Base-by-base conservation (phyloP, 2,113 vertebrate genomes). In the Ahaetulla prasina region DNA sequence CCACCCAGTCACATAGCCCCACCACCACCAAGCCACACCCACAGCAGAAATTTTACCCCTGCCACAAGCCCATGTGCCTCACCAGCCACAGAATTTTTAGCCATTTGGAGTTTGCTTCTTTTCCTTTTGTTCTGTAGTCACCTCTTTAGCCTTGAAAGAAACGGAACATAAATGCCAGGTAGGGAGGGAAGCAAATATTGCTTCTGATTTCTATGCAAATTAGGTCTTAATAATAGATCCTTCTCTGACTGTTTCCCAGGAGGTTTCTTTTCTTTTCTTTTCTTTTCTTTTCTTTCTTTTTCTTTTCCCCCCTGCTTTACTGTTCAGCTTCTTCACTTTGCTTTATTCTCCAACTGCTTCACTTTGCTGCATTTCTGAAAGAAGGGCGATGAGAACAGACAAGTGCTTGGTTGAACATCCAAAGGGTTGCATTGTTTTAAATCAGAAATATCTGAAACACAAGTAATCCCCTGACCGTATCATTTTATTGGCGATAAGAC, bases 401-500 rank as follows among this genome's bases (percentile, higher is more conserved):
- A 95, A 94, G 93, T 92, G 93, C 47, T 60, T 89, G 2, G 94
- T 94, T 93, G 95, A 88, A 53, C 94, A 55, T 91, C 92, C 90
- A 95, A 95, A 96, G 87, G 91, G 87, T 95, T 93, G 87, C 87
- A 96, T 94, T 95, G 94, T 94, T 96, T 96, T 95, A 97, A 97
- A 95, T 90, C 91, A 95, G 92, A 96, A 95, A 91, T 35, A 35
- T 96, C 92, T 96, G 95, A 96, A 96, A 97, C 39, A 47, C 57
- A 95, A 92, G 89, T 93, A 92, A 84, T 97, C 94, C 94, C 91
- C 92, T 96, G 85, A 95, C 89, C 93, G 2, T 85, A 95, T 95
- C 94, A 94, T 96, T 97, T 97, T 94, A 96, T 93, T 93, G 95
- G 96, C 95, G 94, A 96, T 96, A 95, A 97, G 87, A 86, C 94